phyloP scores from a whole-genome alignment of 2,797 vertebrate species.

The Sebastes dallii region DNA sequence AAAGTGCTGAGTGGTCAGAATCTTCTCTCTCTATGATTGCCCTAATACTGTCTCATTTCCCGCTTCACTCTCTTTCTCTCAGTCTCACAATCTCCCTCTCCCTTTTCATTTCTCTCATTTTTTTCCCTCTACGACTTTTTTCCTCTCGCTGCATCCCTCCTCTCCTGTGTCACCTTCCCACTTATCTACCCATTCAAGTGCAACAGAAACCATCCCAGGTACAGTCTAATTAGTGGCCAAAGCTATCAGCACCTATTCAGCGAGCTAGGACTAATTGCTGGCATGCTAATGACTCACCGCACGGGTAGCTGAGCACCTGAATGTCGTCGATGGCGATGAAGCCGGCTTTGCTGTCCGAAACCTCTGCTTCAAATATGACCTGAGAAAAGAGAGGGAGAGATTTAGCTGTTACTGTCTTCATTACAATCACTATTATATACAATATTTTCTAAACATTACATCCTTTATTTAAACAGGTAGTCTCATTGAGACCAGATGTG shows the following conservation, averaged over 20 bases:
- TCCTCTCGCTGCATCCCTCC: slow-evolving; percentile 44
- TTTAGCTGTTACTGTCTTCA: not conserved
- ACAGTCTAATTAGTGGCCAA: slow-evolving; percentile 78
- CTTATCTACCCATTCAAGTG: slow-evolving; percentile 77
- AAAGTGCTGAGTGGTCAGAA: slow-evolving; percentile 80
- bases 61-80: slow-evolving; percentile 68
- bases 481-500: too few relatives aligned
- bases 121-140: slow-evolving; percentile 20
- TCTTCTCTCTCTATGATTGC: slow-evolving; percentile 76
- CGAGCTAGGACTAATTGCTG: slow-evolving; percentile 77
- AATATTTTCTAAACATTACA: not conserved
- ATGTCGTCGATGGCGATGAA: slow-evolving; percentile 99
- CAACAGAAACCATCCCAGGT: slow-evolving; percentile 78
- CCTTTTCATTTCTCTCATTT: slow-evolving; percentile 32
- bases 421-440: not conserved
- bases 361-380: slow-evolving; percentile 99
- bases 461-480: not conserved
- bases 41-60: slow-evolving; percentile 80
- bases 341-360: slow-evolving; percentile 92
- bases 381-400: slow-evolving; percentile 62
- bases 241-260: slow-evolving; percentile 75
- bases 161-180: slow-evolving; percentile 79
- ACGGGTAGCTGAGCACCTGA: slow-evolving; percentile 98
- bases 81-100: slow-evolving; percentile 19
- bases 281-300: slow-evolving; percentile 90